Evolutionary conservation across 2,888 invertebrate genomes (phyloP).

Genomic region (Nomada flava): DNA sequence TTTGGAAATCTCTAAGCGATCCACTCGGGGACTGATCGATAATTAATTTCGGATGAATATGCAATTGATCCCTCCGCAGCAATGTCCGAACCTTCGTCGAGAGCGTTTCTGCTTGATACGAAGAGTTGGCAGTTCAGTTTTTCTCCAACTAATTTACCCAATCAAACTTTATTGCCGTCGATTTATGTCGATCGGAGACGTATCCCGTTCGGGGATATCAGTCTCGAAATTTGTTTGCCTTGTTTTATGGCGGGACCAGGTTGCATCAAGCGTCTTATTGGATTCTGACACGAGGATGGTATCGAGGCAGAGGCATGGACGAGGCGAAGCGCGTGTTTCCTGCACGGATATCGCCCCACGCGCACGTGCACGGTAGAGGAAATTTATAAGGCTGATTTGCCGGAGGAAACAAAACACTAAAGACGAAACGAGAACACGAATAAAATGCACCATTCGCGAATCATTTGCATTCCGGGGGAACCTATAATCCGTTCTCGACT

Average conservation of each 20-base stretch:
- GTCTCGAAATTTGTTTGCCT: slow-evolving; percentile 82
- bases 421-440: background rate
- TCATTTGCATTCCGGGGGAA: background rate
- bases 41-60: slow-evolving; percentile 58
- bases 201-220: slow-evolving; percentile 48
- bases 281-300: slow-evolving; percentile 76
- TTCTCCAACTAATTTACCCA: slow-evolving; percentile 57
- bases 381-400: background rate
- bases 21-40: slow-evolving; percentile 39
- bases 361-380: background rate
- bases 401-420: background rate
- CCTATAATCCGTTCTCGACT: background rate
- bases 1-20: slow-evolving; percentile 51
- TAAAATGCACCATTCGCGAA: background rate
- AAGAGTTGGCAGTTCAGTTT: background rate
- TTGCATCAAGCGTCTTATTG: slow-evolving; percentile 82
- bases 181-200: slow-evolving; percentile 55
- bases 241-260: slow-evolving; percentile 82
- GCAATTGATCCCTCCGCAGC: slow-evolving; percentile 8
- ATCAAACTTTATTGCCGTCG: slow-evolving; percentile 54
- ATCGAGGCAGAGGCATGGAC: slow-evolving; percentile 38
- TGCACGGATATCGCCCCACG: slow-evolving; percentile 12
- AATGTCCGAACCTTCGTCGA: slow-evolving; percentile 30
- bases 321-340: slow-evolving; percentile 34
- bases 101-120: slow-evolving; percentile 17